Evolutionary conservation across 2,888 invertebrate genomes (phyloP), one percentile per base, ranked within the genome.

Genomic region (Pardosa pseudoannulata): DNA sequence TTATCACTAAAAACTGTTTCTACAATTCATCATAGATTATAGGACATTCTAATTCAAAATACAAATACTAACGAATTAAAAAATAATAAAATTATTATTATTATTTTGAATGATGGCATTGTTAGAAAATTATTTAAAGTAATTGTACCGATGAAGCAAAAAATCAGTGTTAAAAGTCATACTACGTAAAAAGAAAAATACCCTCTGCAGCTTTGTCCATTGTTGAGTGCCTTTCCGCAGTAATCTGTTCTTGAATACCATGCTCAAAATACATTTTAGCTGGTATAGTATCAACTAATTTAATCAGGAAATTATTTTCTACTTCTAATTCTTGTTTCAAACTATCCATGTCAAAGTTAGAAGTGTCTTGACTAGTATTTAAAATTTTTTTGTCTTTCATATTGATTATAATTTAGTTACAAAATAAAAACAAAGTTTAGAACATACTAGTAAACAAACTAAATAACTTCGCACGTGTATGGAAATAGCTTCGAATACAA

Each of bases 281-380:
- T 11, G 89, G 89, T 74, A 89, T 89, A 3, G 79, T 79, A 74
- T 89, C 79, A 19, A 89, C 64, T 32, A 89, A 72, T n/a, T 86
- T 67, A n/a, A 75, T 68, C 19, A 89, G 62, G 68, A 87, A 89
- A 16, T 67, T 65, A 67, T 89, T 79, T 76, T 89, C 89, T 27
- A 65, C 36, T 1, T 39, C 28, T n/a, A 88, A 28, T 9, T 56
- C 65, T 73, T 78, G n/a, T 16, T 41, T 9, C n/a, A 85, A n/a
- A 6, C 67, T 19, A 11, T 56, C 78, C 0, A 16, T 19, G 9
- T 78, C 19, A 5, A 46, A 31, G 9, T 64, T 75, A 39, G 70
- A 27, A 32, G 64, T 13, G 13, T 32, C 71, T 28, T n/a, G 16
- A 13, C 28, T n/a, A 6, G 23, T 31, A 32, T 31, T 50, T n/a